Base-by-base conservation (phyloP, 2,888 invertebrate species). In the Parnassius mnemosyne region DNA sequence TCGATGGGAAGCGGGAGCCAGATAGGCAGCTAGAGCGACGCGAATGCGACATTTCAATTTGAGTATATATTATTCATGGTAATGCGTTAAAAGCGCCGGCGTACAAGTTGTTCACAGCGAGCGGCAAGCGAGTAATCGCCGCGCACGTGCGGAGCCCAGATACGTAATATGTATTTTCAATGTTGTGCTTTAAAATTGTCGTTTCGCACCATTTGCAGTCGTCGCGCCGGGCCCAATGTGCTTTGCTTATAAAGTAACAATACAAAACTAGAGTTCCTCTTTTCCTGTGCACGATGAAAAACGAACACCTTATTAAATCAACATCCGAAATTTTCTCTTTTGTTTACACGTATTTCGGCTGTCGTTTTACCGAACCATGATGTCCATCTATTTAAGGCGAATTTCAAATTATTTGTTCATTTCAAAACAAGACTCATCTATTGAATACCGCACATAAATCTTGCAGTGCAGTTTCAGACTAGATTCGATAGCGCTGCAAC, bases 1-100 rank as follows among this genome's bases (percentile, higher is more conserved):
- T 59, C 60, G 61, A 59, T 47, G 47, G 68, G 66, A 67, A 80
- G 77, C 68, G 77, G 73, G 77, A 77, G 77, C 76, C 77, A 86
- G 87, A 87, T 83, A 86, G 88, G 85, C 84, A 80, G 81, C 76
- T 76, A 77, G 83, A 85, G 84, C 85, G 85, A 85, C 85, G 79
- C 81, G 87, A 88, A 88, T 87, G 85, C 90, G 90, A 89, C 89
- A 87, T 89, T 89, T 90, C 91, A 91, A 90, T 91, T 89, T 89
- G 84, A 83, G 84, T 78, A 87, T 91, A 89, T 91, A 88, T 90
- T 90, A 91, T 90, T 89, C 90, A 91, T 85, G 89, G 88, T 90
- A 91, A 89, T 89, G 86, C 89, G 89, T 89, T 91, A 89, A 89
- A 89, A 91, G 89, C 89, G 81, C 82, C 76, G 79, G 79, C 86